Evolutionary conservation across 2,888 invertebrate species (phyloP), one percentile per base, ranked within the genome.

Genomic region (Limenitis camilla): DNA sequence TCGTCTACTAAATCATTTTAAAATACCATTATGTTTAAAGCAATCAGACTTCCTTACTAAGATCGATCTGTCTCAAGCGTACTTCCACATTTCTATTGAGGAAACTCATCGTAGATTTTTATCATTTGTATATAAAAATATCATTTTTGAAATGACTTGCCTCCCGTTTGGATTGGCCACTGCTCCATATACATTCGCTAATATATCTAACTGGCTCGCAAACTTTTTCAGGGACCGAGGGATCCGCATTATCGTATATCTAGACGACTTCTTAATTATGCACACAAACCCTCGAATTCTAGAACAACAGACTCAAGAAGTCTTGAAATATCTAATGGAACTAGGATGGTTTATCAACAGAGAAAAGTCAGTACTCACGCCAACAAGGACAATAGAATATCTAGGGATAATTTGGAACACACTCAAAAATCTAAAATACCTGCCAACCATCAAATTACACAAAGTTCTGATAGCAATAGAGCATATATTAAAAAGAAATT

Each of bases 81-180:
- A 57, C 30, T 58, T 55, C 31, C 57, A 60, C 31, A 11, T 60
- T 8, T 52, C 55, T 27, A 40, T 58, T 30, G 29, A 30, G 1
- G 7, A 46, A 28, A 9, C 30, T 7, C 59, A 61, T 53, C 57
- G 46, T 27, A 49, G 54, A 27, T 59, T 52, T 42, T 48, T 59
- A 35, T 27, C 39, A 33, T 32, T 61, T 10, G 38, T 36, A 9
- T 50, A 49, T 48, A 29, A 45, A 10, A 11, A 43, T 7, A 43
- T 39, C 44, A 7, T 55, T 10, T 47, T 36, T 6, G 45, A 58
- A 38, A 47, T 59, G 40, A 56, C 58, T 28, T 55, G 56, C 38
- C 61, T 65, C 0, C 67, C 65, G 0, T 67, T 68, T 43, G 67
- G 64, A 0, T 55, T 68, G 3, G 50, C 65, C n/a, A 59, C 52